A percentile compares a stretch with the other conserved stretches of the same genome.
phyloP scores from a whole-genome alignment of 2,113 vertebrate genomes.

The Spermophilus dauricus region DNA sequence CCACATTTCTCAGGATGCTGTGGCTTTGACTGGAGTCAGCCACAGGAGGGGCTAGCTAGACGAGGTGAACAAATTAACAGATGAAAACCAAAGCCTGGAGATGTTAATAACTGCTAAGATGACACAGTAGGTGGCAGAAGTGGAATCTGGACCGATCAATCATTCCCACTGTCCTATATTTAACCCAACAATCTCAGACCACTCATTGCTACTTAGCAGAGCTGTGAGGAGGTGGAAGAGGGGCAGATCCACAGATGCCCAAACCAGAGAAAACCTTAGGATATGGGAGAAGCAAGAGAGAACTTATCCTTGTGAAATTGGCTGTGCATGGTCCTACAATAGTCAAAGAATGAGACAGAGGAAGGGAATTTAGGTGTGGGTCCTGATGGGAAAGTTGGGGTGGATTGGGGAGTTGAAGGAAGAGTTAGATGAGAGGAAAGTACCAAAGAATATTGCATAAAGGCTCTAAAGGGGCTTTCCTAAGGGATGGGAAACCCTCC shows the following conservation, averaged over 20 bases:
- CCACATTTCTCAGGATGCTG: not conserved
- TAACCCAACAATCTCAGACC: not conserved
- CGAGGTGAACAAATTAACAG: not conserved
- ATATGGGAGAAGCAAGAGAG: not conserved
- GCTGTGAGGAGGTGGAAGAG: not conserved
- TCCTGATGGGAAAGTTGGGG: not conserved
- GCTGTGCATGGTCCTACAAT: not conserved
- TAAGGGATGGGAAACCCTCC: not conserved
- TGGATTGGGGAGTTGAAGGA: not conserved
- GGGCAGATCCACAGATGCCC: not conserved
- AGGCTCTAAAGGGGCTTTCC: not conserved
- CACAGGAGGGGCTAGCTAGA: not conserved
- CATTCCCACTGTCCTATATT: not conserved
- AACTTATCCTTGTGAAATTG: not conserved
- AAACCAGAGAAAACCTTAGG: not conserved
- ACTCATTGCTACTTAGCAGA: not conserved
- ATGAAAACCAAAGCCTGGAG: not conserved
- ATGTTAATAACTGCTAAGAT: slow-evolving; percentile 6
- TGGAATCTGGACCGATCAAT: not conserved
- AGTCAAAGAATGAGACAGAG: not conserved
- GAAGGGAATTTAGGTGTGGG: not conserved
- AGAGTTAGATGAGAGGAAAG: not conserved
- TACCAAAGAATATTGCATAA: not conserved
- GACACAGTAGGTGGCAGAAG: not conserved
- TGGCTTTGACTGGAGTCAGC: not conserved